Percentiles rank a stretch among this genome's conserved stretches.
Conservation (phyloP, 2,113 vertebrate genomes). For the Mesocricetus auratus region DNA sequence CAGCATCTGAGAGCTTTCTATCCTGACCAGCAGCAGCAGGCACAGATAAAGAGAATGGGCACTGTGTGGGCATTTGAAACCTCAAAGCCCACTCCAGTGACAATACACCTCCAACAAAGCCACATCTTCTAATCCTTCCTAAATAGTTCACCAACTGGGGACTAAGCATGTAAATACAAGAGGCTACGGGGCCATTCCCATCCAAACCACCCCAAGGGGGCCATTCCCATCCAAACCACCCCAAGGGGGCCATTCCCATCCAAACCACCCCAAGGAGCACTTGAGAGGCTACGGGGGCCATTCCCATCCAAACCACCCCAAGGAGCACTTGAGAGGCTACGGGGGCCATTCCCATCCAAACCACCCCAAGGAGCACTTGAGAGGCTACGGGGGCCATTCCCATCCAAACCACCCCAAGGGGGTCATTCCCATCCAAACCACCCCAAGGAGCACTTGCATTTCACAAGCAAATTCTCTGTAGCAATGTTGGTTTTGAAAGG, state of each 20-base stretch:
- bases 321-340: not conserved
- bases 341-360: not conserved
- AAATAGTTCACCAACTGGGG: not conserved
- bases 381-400: not conserved
- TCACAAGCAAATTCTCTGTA: constrained; percentile 30
- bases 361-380: not conserved
- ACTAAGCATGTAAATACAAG: not conserved
- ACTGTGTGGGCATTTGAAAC: not conserved
- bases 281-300: not conserved
- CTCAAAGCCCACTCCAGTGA: not conserved
- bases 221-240: not conserved
- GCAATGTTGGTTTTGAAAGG: constrained; percentile 14
- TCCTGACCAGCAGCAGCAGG: not conserved
- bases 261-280: not conserved
- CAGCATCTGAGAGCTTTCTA: not conserved
- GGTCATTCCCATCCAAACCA: too few relatives aligned
- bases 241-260: not conserved
- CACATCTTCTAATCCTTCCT: not conserved
- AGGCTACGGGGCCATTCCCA: not conserved
- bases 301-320: not conserved
- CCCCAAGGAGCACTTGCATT: not conserved
- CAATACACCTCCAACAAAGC: not conserved
- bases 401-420: not conserved
- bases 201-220: not conserved
- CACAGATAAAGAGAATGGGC: not conserved